Base-by-base conservation (phyloP, 2,797 vertebrate genomes). In the Synanceia verrucosa region DNA sequence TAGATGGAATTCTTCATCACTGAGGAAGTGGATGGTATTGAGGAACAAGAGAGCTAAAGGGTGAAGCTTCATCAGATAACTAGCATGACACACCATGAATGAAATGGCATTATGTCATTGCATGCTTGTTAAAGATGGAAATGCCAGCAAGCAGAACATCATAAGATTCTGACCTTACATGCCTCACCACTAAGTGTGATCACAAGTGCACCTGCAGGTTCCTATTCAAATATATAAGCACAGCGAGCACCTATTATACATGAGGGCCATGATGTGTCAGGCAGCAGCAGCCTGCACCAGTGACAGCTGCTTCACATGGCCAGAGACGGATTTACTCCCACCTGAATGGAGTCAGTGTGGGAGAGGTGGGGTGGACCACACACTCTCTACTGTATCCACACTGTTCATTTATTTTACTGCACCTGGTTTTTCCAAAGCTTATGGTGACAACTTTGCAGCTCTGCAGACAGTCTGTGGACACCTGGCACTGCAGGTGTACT, bases 1-100 rank as follows among this genome's bases (percentile, higher is more conserved):
- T 94, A 91, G 91, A 84, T 82, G 19, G 89, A 94, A 95, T 95
- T 95, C 93, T 95, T 93, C 91, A 93, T 91, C 88, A 88, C 90
- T 82, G 50, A 76, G 73, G 64, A 86, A 65, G 46, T 61, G 65
- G 70, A 64, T 41, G 14, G 28, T 50, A 50, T 7, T 46, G 57
- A 61, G 64, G 43, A 61, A 59, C 21, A 39, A 18, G 48, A 43
- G 62, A 39, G 64, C 43, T 73, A 41, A 72, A 62, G 52, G 43
- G 21, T 43, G 58, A 56, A 7, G 56, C 71, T 39, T 48, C 55
- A 63, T 47, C 43, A 39, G 23, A 56, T 44, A 47, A 67, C 51
- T 19, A 50, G 11, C 62, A 56, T 21, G 28, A 26, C 4, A 51
- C 6, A 36, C 64, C 34, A 13, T 11, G 9, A 50, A 57, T 19